Percentiles rank a stretch among this genome's conserved stretches.
These are phyloP conservation scores for Drosophila yakuba DNA, from an alignment of 1,140 invertebrate genomes.

Conservation along the genomic window DNA sequence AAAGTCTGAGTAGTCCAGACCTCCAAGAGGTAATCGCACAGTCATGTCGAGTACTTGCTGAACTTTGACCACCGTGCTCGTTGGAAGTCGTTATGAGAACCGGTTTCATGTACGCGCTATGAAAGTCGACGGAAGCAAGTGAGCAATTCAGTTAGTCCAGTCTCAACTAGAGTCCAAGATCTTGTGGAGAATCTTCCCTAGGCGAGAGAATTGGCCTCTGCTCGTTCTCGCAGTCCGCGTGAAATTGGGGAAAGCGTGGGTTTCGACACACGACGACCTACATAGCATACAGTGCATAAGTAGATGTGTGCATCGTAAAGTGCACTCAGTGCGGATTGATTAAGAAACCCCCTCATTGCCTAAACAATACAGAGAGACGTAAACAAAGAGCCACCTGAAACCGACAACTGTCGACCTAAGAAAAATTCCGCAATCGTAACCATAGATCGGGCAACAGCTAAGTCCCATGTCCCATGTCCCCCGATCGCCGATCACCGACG, in stretches of 20 bases:
- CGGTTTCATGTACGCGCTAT: conserved; percentile 24
- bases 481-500: background rate
- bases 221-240: background rate
- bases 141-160: conserved; percentile 31
- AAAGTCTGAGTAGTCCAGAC: too few relatives aligned
- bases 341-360: conserved; percentile 6
- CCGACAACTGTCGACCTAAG: conserved; percentile 8
- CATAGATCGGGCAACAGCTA: conserved; percentile 21
- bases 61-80: conserved; percentile 13
- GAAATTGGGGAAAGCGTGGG: conserved; percentile 7
- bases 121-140: conserved; percentile 22
- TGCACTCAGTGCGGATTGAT: conserved; percentile 11
- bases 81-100: conserved; percentile 24
- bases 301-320: background rate
- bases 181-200: background rate
- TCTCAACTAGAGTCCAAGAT: too few relatives aligned
- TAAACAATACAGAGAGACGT: conserved; percentile 11
- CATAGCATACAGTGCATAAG: too few relatives aligned
- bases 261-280: background rate
- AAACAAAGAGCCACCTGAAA: conserved; percentile 21
- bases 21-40: conserved; percentile 5
- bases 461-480: conserved; percentile 8
- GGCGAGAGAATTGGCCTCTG: background rate
- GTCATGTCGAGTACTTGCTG: background rate
- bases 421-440: conserved; percentile 39